phyloP scores from a whole-genome alignment of 2,797 vertebrate species.

The Hydrocynus forskahlii region DNA sequence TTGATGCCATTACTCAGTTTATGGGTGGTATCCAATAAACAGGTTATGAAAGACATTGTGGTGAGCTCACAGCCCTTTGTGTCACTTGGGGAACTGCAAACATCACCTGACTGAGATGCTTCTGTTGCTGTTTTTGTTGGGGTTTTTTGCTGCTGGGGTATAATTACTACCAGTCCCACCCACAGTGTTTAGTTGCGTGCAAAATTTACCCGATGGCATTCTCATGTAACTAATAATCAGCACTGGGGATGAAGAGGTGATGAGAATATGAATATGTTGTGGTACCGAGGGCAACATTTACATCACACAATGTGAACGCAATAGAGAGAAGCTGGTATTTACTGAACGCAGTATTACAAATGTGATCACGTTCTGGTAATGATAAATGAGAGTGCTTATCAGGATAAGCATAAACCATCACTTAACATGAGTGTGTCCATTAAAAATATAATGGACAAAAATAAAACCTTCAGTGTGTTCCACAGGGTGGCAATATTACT shows the following conservation, averaged over 20 bases:
- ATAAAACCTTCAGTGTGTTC: constrained; percentile 22
- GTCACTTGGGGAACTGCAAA: constrained; percentile 33
- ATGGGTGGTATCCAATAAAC: background rate
- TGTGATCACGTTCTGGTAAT: background rate
- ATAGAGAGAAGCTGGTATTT: background rate
- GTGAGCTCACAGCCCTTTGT: constrained; percentile 29
- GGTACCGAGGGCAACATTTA: background rate
- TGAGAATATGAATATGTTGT: constrained; percentile 1
- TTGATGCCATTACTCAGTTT: background rate
- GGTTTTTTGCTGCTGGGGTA: constrained; percentile 9
- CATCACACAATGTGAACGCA: background rate
- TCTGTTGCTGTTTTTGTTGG: constrained; percentile 11
- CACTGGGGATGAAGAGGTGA: background rate
- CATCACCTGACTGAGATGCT: constrained; percentile 10
- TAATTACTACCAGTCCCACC: constrained; percentile 31
- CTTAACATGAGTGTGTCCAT: background rate
- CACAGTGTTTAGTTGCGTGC: constrained; percentile 1
- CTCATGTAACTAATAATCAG: constrained; percentile 14
- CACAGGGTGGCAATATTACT: constrained; percentile 60
- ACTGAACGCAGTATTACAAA: background rate
- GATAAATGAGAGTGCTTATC: background rate
- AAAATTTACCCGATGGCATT: constrained; percentile 18
- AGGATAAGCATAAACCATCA: background rate
- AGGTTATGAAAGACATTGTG: background rate
- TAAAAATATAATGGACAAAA: background rate